These are phyloP conservation scores for Hippocampus barbouri DNA, from an alignment of 2,113 vertebrate genomes.

Conservation along the genomic window DNA sequence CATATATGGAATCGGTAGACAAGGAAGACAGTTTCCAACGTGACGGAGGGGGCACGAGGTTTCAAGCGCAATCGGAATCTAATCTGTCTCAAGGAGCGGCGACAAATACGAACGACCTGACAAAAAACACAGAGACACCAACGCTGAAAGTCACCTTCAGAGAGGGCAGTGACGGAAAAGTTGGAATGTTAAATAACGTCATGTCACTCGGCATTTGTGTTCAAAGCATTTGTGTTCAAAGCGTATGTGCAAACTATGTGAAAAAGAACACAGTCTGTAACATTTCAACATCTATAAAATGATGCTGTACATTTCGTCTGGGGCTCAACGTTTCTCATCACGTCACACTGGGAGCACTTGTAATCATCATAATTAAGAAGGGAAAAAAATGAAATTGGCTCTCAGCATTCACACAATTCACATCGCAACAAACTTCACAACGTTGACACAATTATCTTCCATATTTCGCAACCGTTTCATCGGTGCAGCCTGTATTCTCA, in stretches of 20 bases:
- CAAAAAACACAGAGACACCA: constrained; percentile 20
- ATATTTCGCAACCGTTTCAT: neutral
- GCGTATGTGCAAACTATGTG: neutral
- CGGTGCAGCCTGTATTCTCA: neutral
- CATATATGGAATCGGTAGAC: constrained; percentile 26
- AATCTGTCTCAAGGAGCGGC: constrained; percentile 35
- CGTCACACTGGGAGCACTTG: neutral
- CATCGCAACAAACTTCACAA: neutral
- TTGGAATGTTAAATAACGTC: constrained; percentile 16
- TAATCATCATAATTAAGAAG: neutral
- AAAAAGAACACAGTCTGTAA: neutral
- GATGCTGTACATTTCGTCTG: too few relatives aligned
- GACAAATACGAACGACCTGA: constrained; percentile 40
- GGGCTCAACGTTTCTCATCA: neutral
- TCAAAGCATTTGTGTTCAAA: neutral
- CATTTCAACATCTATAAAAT: neutral
- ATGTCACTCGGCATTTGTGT: neutral
- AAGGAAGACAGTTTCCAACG: constrained; percentile 34
- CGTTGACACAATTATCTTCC: neutral
- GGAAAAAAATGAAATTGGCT: neutral
- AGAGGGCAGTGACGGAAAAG: constrained; percentile 11
- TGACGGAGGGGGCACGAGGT: constrained; percentile 17
- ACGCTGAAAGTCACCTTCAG: constrained; percentile 36
- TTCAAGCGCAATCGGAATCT: constrained; percentile 28
- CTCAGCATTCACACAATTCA: neutral